Base-by-base conservation (phyloP, 2,888 invertebrate genomes). In the Galeruca laticollis region DNA sequence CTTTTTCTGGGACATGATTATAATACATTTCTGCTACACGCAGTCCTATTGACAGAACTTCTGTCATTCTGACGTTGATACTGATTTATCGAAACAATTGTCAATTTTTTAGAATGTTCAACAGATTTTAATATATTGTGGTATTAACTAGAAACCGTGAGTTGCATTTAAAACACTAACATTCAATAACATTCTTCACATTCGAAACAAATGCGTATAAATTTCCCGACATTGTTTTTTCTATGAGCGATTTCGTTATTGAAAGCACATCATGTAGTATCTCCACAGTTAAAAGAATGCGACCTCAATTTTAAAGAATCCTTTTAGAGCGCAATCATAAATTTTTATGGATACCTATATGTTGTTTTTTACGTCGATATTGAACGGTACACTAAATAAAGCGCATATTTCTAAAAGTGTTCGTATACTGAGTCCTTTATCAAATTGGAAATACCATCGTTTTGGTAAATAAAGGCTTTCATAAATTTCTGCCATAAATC, bases 341-440 rank as follows among this genome's bases (percentile, higher is more conserved):
- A 56, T 56, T 56, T 56, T 56, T 56, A 56, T 56, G 33, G 33
- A 56, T 56, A 56, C 15, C 43, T 43, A 13, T 13, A 56, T 33
- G 56, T 33, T 56, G 26, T 56, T 56, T 56, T 43, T 56, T 33
- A 56, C 31, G n/a, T 56, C 56, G 13, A 26, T 56, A 56, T 33
- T 33, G 56, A 33, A 56, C n/a, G 56, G 31, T 15, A 33, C 26
- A 31, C 52, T 54, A 54, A 2, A 54, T 26, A n/a, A 56, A 56
- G 15, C 33, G 31, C 15, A 33, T 33, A 56, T 33, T 56, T 33
- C 56, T 56, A n/a, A 31, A 33, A 56, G 33, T 56, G 56, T 56
- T 35, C 33, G 33, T 35, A 56, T 10, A 26, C 15, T 33, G 31
- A 56, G 11, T n/a, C 56, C 33, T 56, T 56, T 56, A 56, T 56